Evolutionary conservation across 1,140 invertebrate genomes (phyloP), one percentile per base, ranked within the genome.

Genomic region (Bilobella aurantiaca): DNA sequence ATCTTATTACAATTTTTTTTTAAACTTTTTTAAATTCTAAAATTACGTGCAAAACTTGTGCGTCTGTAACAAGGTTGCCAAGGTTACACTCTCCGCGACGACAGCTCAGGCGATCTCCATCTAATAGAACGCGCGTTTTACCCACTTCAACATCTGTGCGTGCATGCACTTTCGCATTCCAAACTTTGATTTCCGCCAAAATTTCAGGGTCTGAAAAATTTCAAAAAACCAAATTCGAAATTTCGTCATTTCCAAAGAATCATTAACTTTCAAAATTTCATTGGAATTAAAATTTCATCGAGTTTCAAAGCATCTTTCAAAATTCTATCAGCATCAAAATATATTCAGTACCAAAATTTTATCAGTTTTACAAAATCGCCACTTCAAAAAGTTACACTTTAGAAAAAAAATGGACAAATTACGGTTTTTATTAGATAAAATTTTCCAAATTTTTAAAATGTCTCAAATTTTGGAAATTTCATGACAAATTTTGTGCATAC

Each of bases 131-230:
- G 63, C 80, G 82, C 0, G 80, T 76, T 28, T 81, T 28, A 27
- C 58, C 58, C 8, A 59, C 31, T 23, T 59, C 8, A 18, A 34
- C 32, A n/a, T 59, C 23, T 18, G 82, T 81, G 58, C 85, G 70
- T n/a, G 75, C 76, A 1, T 80, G 74, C 0, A 92, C 78, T 29
- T 80, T 78, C 0, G 80, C 76, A 27, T 80, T 79, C 76, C 83
- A 87, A 16, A 75, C 75, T 1, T 84, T 77, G 8, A 93, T 74
- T 63, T 87, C 78, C 0, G 81, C 69, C 14, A 87, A 72, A 21
- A 90, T 78, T 64, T 85, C 83, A 49, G 77, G 67, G 63, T 90
- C 90, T 81, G 74, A 27, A 64, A 59, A 29, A 53, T 53, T 53
- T 53, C 12, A 53, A 53, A 23, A 23, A n/a, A n/a, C n/a, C n/a